Percentiles rank a stretch among this genome's conserved stretches.
phyloP scores from a whole-genome alignment of 2,113 vertebrate genomes.

The Elephas maximus region DNA sequence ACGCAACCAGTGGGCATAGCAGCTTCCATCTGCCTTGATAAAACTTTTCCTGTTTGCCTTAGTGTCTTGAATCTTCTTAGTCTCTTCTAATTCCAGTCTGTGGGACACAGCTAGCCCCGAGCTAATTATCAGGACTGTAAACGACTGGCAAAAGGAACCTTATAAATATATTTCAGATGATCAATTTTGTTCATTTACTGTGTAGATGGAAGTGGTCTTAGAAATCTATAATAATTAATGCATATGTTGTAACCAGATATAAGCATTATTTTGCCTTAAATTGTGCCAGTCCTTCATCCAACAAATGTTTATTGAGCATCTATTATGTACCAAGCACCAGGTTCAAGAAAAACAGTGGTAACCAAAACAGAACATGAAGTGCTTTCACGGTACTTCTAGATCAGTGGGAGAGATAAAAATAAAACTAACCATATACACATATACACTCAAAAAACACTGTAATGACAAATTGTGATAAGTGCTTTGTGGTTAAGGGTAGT shows the following conservation, averaged over 20 bases:
- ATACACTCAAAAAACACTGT: not conserved
- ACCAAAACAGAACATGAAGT: not conserved
- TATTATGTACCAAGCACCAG: not conserved
- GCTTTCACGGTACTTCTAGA: not conserved
- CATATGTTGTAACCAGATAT: not conserved
- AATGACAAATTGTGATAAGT: not conserved
- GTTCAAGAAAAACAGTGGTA: not conserved
- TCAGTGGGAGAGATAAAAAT: not conserved
- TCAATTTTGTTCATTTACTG: not conserved
- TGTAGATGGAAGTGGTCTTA: not conserved
- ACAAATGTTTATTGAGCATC: not conserved
- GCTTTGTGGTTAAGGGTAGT: not conserved
- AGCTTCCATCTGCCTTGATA: not conserved
- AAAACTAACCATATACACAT: not conserved
- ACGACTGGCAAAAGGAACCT: not conserved
- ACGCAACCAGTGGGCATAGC: not conserved
- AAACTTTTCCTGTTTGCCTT: not conserved
- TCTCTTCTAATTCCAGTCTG: not conserved
- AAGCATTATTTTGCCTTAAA: not conserved
- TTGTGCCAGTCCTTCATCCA: not conserved
- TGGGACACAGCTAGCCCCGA: not conserved
- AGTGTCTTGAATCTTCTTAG: not conserved
- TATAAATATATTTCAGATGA: not conserved
- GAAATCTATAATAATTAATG: not conserved
- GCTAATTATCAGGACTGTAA: not conserved